phyloP scores from a whole-genome alignment of 1,140 invertebrate genomes.

The Coenobita brevimanus region DNA sequence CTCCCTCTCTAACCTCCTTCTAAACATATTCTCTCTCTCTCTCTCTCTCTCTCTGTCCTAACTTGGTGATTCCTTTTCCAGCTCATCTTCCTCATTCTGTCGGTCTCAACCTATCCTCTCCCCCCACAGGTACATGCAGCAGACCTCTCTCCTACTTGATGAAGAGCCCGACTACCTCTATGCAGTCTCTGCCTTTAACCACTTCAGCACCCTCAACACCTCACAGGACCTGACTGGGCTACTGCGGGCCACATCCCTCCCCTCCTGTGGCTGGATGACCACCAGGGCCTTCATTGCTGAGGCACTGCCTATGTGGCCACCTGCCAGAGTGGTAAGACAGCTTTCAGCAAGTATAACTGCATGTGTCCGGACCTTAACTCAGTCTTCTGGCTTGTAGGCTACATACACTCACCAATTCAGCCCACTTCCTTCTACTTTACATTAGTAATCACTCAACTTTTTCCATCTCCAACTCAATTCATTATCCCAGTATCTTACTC shows the following conservation, averaged over 20 bases:
- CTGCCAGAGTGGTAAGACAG: constrained; percentile 5
- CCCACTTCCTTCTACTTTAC: too few relatives aligned
- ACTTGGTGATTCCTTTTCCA: too few relatives aligned
- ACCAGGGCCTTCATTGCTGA: constrained; percentile 21
- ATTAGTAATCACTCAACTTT: too few relatives aligned
- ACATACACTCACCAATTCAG: too few relatives aligned
- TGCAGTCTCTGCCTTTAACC: constrained; percentile 34
- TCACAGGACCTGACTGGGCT: constrained; percentile 14
- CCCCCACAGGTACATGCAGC: constrained; percentile 27
- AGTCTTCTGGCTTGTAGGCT: too few relatives aligned
- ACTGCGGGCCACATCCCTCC: constrained; percentile 14
- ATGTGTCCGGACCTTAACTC: too few relatives aligned
- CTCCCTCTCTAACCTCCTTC: not conserved
- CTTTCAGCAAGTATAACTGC: too few relatives aligned
- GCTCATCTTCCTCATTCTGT: too few relatives aligned
- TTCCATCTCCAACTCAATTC: too few relatives aligned
- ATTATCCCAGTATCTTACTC: too few relatives aligned
- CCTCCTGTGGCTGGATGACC: constrained; percentile 50
- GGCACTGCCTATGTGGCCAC: constrained; percentile 28
- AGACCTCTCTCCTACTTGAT: constrained; percentile 23
- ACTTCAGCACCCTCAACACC: constrained; percentile 14
- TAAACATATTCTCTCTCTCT: too few relatives aligned
- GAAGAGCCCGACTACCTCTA: not conserved
- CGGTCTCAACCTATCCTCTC: not conserved
- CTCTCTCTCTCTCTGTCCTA: too few relatives aligned